These are phyloP conservation scores for Atta texana DNA, from an alignment of 1,140 invertebrate species.

Conservation along the genomic window DNA sequence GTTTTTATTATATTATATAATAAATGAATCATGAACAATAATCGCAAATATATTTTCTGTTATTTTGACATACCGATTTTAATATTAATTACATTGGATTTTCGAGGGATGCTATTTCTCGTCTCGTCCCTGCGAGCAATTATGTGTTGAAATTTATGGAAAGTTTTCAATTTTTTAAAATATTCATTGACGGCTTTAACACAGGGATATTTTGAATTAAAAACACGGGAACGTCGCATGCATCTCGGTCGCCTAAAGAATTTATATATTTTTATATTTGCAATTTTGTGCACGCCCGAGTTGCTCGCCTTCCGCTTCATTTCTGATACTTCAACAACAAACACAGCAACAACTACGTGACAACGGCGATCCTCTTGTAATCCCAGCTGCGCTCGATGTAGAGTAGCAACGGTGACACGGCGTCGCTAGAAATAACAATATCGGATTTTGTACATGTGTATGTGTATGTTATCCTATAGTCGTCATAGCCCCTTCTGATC, in stretches of 20 bases:
- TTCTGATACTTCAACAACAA: constrained; percentile 51
- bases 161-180: constrained; percentile 1
- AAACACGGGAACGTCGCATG: constrained; percentile 1
- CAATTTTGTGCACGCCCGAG: constrained; percentile 48
- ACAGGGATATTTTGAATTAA: neutral
- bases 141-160: neutral
- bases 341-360: constrained; percentile 44
- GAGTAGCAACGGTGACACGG: constrained; percentile 41
- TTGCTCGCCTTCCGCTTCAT: constrained; percentile 65
- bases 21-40: neutral
- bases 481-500: constrained; percentile 46
- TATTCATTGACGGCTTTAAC: neutral
- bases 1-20: neutral
- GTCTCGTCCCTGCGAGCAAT: neutral
- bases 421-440: constrained; percentile 78
- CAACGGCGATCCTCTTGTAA: constrained; percentile 64
- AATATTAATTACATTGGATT: neutral
- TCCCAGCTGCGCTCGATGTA: constrained; percentile 54
- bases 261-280: constrained; percentile 63
- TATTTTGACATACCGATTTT: neutral
- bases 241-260: constrained; percentile 40
- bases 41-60: neutral
- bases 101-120: neutral
- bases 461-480: constrained; percentile 35
- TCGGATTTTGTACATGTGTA: constrained; percentile 73